Evolutionary conservation across 2,113 vertebrate species (phyloP), one percentile per base, ranked within the genome.

Genomic region (Thunnus thynnus): DNA sequence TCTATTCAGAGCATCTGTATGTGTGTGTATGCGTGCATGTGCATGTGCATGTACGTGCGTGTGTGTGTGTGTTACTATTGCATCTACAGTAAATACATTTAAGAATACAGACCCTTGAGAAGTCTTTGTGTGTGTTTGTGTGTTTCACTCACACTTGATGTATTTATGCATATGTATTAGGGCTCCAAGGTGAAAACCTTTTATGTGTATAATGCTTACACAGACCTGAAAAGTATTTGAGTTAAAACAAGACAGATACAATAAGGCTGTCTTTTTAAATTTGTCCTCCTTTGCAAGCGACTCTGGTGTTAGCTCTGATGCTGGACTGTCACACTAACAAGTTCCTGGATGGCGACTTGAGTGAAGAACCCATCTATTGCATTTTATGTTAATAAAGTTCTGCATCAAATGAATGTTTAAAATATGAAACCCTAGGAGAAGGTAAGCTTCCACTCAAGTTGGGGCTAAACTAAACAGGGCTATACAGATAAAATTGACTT

Each of bases 41-140:
- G 46, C 54, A 27, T 69, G 20, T 13, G 48, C 54, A 48, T 78
- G 50, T 48, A 44, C 30, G 13, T 44, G 25, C 27, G 65, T 76
- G 62, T 30, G n/a, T 54, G 22, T 27, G 75, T 13, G 25, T 48
- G 13, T 70, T 75, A 22, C 22, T 22, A 22, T 22, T 73, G 75
- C 67, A 12, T 32, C 13, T 72, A 63, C 57, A 52, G 60, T 57
- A 51, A 13, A 46, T 62, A 67, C 46, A 58, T 18, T 83, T 85
- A 80, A 27, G 66, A 72, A 25, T 18, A 18, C 3, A 63, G 20
- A 54, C 25, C 12, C 13, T 7, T 63, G 22, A 76, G 25, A 27
- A 52, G 51, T 12, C 3, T 30, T 9, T 46, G 18, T 62, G 30
- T 58, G 18, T 55, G 32, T 46, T 17, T 50, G 30, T 52, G 30